A percentile compares a stretch with the other conserved stretches of the same genome.
phyloP scores from a whole-genome alignment of 1,140 invertebrate species.

The Hyles euphorbiae region DNA sequence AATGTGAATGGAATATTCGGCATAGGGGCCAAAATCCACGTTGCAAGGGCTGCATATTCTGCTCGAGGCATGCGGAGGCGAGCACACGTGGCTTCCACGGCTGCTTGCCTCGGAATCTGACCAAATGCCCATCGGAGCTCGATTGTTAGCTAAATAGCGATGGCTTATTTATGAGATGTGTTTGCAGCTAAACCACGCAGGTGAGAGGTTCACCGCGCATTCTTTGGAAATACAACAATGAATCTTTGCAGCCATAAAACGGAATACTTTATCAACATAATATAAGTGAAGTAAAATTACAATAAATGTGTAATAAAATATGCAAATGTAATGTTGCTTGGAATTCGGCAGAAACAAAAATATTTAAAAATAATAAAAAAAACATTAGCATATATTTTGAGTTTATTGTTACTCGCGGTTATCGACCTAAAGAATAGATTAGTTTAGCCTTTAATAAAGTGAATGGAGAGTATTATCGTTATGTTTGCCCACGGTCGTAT shows the following conservation, averaged over 20 bases:
- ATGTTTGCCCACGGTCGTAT: neutral
- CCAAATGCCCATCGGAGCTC: constrained; percentile 68
- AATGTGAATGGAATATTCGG: constrained; percentile 64
- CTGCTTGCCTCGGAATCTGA: constrained; percentile 65
- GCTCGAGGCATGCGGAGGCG: constrained; percentile 63
- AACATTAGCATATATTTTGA: neutral
- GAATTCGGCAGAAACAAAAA: too few species aligned
- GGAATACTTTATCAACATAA: too few species aligned
- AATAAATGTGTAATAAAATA: too few species aligned
- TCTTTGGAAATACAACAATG: constrained; percentile 4
- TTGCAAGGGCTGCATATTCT: constrained; percentile 60
- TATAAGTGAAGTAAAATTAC: too few species aligned
- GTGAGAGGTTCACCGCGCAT: constrained; percentile 12
- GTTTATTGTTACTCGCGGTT: neutral
- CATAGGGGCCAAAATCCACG: constrained; percentile 63
- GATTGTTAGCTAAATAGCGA: constrained; percentile 68
- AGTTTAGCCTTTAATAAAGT: neutral
- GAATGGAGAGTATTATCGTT: neutral
- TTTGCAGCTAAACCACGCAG: constrained; percentile 23
- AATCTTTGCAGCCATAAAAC: constrained; percentile 11
- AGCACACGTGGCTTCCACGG: constrained; percentile 66
- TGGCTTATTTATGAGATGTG: constrained; percentile 61
- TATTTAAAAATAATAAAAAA: neutral
- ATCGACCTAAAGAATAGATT: neutral
- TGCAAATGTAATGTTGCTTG: too few species aligned